Base-by-base conservation (phyloP, 37 sponge, comb jelly and placozoan genomes). In the Agelas oroides region DNA sequence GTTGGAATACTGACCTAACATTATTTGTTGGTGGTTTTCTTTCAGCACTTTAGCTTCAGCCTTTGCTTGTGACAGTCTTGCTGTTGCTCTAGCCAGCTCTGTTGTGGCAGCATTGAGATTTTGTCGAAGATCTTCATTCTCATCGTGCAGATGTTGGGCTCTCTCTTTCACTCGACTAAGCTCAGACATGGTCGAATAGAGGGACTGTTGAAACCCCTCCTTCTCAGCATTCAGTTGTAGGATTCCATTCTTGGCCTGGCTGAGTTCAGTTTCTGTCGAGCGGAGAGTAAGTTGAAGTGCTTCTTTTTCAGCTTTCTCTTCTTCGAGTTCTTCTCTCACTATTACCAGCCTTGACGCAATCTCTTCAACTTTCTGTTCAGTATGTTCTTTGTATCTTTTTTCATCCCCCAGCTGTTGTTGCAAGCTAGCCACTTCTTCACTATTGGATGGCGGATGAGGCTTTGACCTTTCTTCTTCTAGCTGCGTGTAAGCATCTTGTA, bases 41-140 rank as follows among this genome's bases (percentile, higher is more conserved):
- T 16, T 27, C 30, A 67, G 68, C 31, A 34, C 6, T 46, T 46
- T 46, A 46, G 6, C 8, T 8, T 46, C 46, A 46, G 46, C 46
- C 8, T 46, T 46, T 46, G 46, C 46, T 46, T 46, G 46, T 8
- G 46, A 46, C 8, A 46, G 8, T 8, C 46, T 3, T 46, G 46
- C 46, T 25, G 35, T 67, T 33, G 69, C 35, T 1, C 5, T 27
- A 12, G 69, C 69, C n/a, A 67, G 34, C 69, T 67, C 35, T 32
- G 6, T 34, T 30, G 6, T 31, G 20, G 69, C 69, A 33, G 69
- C 69, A 25, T 33, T 67, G 19, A 67, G 20, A 27, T 53, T 65
- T 13, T 78, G 79, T 34, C 41, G 21, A 33, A 20, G 38, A 21
- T 78, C 79, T 52, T 78, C 65, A 0, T 62, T 46, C 46, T 46